Evolutionary conservation across 2,797 vertebrate species (phyloP), one percentile per base, ranked within the genome.

Genomic region (Brachymystax lenok): DNA sequence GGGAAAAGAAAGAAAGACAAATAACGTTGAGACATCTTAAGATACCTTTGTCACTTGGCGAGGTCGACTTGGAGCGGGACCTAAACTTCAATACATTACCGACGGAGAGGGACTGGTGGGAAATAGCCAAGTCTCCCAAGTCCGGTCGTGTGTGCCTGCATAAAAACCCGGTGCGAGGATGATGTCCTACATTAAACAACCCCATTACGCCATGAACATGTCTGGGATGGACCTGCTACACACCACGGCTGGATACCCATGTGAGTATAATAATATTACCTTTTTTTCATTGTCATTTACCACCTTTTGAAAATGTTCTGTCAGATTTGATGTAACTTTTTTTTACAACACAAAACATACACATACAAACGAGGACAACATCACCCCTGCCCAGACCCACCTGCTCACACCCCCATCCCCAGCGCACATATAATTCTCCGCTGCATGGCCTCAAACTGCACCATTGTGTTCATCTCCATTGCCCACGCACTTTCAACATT

Each of bases 171-270:
- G 84, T 87, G 87, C 28, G 50, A 91, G 75, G 91, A 97, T 97
- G 96, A 97, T 97, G 96, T 96, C 96, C 80, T 97, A 97, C 88
- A 94, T 97, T 85, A 97, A 97, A 89, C 96, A 97, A 68, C 94
- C 96, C 7, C 96, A 96, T 90, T 97, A 97, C 81, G 94, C 95
- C 0, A 95, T 97, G 92, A 97, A 95, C 74, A 85, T 97, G 87
- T 88, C 95, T 1, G 95, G 94, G 0, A 95, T 98, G 94, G 96
- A 98, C 63, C 84, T 98, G 74, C 93, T 96, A n/a, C 96, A 96
- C 86, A 94, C 94, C 0, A 94, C 95, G 2, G 95, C 96, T 33
- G 94, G 95, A 27, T 97, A 96, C 80, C 95, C 96, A 4, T 95
- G 97, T 98, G 89, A 96, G 96, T 93, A 82, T 3, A 19, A 63